Evolutionary conservation across 2,888 invertebrate species (phyloP).

Genomic region (Drosophila emarginata): DNA sequence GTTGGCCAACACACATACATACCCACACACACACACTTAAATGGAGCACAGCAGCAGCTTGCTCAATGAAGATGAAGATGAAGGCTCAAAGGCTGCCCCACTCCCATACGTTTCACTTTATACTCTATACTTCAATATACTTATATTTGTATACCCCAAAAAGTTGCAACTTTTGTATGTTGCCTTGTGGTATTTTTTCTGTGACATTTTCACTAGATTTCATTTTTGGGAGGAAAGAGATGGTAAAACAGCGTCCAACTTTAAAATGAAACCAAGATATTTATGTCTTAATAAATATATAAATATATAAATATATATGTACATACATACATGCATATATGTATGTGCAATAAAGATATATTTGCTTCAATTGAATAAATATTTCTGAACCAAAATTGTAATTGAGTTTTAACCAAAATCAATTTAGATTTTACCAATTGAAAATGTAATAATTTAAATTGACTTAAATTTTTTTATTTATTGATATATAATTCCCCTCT

Average conservation of each 20-base stretch:
- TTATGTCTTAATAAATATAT: neutral
- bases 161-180: slow-evolving; percentile 64
- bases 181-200: slow-evolving; percentile 59
- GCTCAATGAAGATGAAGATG: slow-evolving; percentile 24
- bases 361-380: neutral
- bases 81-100: slow-evolving; percentile 3
- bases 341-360: neutral
- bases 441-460: neutral
- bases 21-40: slow-evolving; percentile 44
- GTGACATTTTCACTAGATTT: slow-evolving; percentile 67
- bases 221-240: slow-evolving; percentile 17
- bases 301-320: neutral
- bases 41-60: slow-evolving; percentile 59
- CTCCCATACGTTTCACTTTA: neutral
- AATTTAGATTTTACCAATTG: neutral
- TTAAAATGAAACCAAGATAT: neutral
- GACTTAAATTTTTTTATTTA: too few species aligned
- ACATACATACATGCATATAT: too few species aligned
- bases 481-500: too few species aligned
- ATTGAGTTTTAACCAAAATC: too few species aligned
- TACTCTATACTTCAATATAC: neutral
- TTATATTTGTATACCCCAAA: slow-evolving; percentile 17
- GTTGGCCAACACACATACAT: slow-evolving; percentile 14
- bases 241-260: neutral
- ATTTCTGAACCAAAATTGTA: neutral